phyloP scores from a whole-genome alignment of 2,113 vertebrate genomes.

The Carassius auratus region DNA sequence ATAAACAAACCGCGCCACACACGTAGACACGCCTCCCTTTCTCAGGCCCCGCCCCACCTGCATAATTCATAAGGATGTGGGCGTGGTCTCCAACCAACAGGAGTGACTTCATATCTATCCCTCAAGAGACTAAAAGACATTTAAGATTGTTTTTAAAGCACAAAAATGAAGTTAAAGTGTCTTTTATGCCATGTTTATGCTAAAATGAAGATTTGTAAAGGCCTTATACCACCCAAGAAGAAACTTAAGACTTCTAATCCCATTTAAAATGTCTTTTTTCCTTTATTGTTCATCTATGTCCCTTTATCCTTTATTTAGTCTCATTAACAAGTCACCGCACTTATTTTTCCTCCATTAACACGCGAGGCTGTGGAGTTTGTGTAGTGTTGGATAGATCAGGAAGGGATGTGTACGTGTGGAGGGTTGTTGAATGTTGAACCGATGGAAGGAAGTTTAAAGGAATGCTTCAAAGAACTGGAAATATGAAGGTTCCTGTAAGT shows the following conservation, averaged over 20 bases:
- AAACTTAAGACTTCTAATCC: not conserved
- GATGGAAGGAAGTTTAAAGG: not conserved
- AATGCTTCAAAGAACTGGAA: not conserved
- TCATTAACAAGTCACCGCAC: not conserved
- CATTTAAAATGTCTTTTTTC: not conserved
- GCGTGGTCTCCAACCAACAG: not conserved
- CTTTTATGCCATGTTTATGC: not conserved
- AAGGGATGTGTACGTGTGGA: not conserved
- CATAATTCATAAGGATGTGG: slow-evolving; percentile 61
- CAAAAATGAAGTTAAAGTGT: slow-evolving; percentile 61
- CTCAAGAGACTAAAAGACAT: slow-evolving; percentile 18
- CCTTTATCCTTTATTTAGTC: not conserved
- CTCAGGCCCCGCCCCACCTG: slow-evolving; percentile 54
- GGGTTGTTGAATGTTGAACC: slow-evolving; percentile 34
- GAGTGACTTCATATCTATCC: not conserved
- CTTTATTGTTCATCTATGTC: not conserved
- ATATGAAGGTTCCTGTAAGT: not conserved
- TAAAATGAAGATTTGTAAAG: not conserved
- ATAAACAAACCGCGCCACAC: slow-evolving; percentile 72
- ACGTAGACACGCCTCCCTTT: slow-evolving; percentile 59
- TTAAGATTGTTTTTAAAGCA: slow-evolving; percentile 66
- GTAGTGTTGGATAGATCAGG: not conserved
- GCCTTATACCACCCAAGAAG: slow-evolving; percentile 33
- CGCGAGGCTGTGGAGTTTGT: slow-evolving; percentile 34
- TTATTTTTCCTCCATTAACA: not conserved